Evolutionary conservation across 2,888 invertebrate genomes (phyloP), one percentile per base, ranked within the genome.

Genomic region (Dynastes maya): DNA sequence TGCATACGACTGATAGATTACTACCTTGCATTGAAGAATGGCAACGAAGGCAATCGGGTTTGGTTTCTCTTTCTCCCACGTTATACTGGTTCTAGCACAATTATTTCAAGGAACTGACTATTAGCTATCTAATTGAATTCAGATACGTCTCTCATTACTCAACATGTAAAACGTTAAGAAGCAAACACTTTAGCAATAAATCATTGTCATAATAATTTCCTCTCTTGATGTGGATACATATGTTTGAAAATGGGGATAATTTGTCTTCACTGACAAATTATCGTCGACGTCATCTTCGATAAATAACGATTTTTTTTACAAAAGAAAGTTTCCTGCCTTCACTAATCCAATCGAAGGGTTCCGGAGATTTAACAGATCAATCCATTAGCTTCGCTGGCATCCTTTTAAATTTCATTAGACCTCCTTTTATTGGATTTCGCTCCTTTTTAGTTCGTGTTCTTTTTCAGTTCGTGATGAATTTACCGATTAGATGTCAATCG

Each of bases 391-490:
- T 16, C 22, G 37, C 37, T 45, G 72, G 61, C 61, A 58, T 72
- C 72, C 58, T 22, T 58, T 72, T 72, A 72, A 72, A 72, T 72
- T 72, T 72, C 72, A 58, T 72, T 72, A 58, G 61, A 72, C 22
- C 72, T 58, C 37, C 72, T 72, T 58, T 45, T 58, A 61, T 72
- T 72, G 58, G 72, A 72, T 72, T 72, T 61, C 58, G 72, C 29
- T 37, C 16, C 58, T 58, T 72, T 58, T 58, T 13, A 40, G 37
- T 32, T 45, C 70, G 55, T 16, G 70, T 53, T 49, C 70, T 53
- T 58, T 58, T 58, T 58, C 58, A 27, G 13, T 61, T 61, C 58
- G 58, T 72, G 32, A 72, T 55, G 22, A 61, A 72, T 61, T 58
- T 72, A 61, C 16, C 32, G 32, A 55, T 58, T 72, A 58, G 37